Base-by-base conservation (phyloP, 1,140 invertebrate genomes). In the Drosophila mauritiana region DNA sequence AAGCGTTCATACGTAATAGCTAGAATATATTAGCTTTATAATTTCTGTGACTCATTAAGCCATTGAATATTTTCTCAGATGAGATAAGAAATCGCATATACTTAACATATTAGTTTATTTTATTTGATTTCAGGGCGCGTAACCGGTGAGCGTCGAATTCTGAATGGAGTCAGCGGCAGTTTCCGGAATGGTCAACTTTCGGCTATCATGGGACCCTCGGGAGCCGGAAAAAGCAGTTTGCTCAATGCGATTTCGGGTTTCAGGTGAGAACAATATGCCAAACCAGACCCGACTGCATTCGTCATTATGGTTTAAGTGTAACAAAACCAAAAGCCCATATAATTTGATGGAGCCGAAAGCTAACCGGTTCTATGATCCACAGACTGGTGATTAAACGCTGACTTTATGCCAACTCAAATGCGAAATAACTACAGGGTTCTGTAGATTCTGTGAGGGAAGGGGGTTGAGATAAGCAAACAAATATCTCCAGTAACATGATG, bases 131-230 rank as follows among this genome's bases (percentile, higher is more conserved):
- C 59, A 92, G 91, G 89, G 73, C 88, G 91, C 67, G 76, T 89
- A 12, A 83, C 75, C 51, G 83, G 80, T 4, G 62, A 85, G 15
- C 91, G 86, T 15, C 77, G 76, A 91, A 73, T 96, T 64, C 91
- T 97, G 7, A 94, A 96, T 92, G 94, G 94, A 53, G 94, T 96
- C 2, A 94, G 94, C 69, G 96, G 96, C 49, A 94, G 93, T 76
- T 96, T 96, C 86, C 93, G 93, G 68, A 95, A 95, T 40, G 96
- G 96, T 10, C 94, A 97, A 75, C 93, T 97, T 61, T 95, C 96
- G 8, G 96, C 96, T 22, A 97, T 97, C 75, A 97, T 97, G 96
- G 96, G 97, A 37, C 96, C 96, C 15, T 96, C 96, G 2, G 96
- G 96, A 43, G 96, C 96, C 36, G 96, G 96, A 51, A 97, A 97